Conservation (phyloP, 53 echinoderm and acorn worm genomes). For the Stichopus horrens region DNA sequence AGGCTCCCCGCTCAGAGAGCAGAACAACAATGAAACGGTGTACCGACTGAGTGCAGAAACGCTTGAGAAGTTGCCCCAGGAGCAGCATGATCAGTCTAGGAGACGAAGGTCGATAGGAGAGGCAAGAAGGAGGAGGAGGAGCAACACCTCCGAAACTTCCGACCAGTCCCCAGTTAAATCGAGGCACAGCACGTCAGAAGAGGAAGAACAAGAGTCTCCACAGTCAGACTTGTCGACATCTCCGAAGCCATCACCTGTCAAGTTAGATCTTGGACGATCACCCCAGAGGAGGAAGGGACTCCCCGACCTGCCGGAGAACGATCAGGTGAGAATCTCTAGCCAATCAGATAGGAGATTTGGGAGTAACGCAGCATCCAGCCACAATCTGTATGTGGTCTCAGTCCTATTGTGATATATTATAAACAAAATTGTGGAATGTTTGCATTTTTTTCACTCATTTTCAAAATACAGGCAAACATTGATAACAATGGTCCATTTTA, state of each 20-base stretch:
- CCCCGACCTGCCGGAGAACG: conserved; percentile 22
- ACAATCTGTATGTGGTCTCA: not conserved
- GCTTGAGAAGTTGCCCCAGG: conserved; percentile 26
- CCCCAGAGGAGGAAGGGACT: conserved; percentile 23
- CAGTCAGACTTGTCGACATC: conserved; percentile 6
- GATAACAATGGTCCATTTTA: no score
- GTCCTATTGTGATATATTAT: no score
- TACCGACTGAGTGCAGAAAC: conserved; percentile 34
- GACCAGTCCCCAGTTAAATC: conserved; percentile 21
- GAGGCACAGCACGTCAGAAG: conserved; percentile 18
- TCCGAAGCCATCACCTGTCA: conserved; percentile 5
- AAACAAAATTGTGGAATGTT: no score
- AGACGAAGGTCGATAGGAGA: conserved; percentile 17
- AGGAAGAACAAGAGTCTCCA: conserved; percentile 15
- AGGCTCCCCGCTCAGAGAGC: not conserved
- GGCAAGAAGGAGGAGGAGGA: not conserved
- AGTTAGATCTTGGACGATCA: not conserved
- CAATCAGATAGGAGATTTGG: not conserved
- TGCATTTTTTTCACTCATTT: no score
- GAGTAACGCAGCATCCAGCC: not conserved
- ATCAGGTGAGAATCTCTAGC: conserved; percentile 41
- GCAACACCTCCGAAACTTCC: conserved; percentile 21
- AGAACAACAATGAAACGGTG: conserved; percentile 5
- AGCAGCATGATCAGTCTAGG: not conserved
- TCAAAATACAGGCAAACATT: no score